Base-by-base conservation (phyloP, 2,888 invertebrate species). In the Agrypnus murinus region DNA sequence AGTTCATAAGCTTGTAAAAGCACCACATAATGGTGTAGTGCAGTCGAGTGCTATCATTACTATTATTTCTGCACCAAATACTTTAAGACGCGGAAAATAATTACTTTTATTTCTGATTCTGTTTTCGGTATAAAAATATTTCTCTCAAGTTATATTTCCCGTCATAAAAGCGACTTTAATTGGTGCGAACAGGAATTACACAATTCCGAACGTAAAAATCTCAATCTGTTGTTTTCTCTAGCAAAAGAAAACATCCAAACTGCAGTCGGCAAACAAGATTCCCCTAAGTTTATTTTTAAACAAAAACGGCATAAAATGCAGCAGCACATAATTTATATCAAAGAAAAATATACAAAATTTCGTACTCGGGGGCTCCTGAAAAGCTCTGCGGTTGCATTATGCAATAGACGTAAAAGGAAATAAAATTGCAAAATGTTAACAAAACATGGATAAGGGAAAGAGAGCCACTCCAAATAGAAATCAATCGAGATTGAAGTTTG, bases 401-500 rank as follows among this genome's bases (percentile, higher is more conserved):
- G 60, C 60, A 25, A 25, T 5, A 60, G 46, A 31, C 14, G 10
- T 6, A 15, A 36, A 55, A 17, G n/a, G 38, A 38, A 40, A 43
- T 19, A 25, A 55, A 55, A 43, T 32, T 55, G 55, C 36, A 12
- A 62, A 43, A 40, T 40, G 43, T 63, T 63, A 53, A 55, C 38
- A 64, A 64, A 64, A 55, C 40, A 55, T 32, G 12, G 64, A 43
- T 45, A 15, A 38, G 45, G 14, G 40, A 31, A 19, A 31, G 14
- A 38, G 50, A 48, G 57, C 58, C 31, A 46, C 58, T 57, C 14
- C 32, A 55, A 55, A 40, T 38, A 8, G 40, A 38, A 69, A 69
- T 64, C 32, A 69, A 69, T 69, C 64, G 58, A 69, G 69, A 69
- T 69, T 69, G 69, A 69, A 69, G 48, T 69, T 65, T 59, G 34